A percentile compares a stretch with the other conserved stretches of the same genome.
Conservation (phyloP, 2,113 vertebrate species). For the Boulengeromyrus knoepffleri region DNA sequence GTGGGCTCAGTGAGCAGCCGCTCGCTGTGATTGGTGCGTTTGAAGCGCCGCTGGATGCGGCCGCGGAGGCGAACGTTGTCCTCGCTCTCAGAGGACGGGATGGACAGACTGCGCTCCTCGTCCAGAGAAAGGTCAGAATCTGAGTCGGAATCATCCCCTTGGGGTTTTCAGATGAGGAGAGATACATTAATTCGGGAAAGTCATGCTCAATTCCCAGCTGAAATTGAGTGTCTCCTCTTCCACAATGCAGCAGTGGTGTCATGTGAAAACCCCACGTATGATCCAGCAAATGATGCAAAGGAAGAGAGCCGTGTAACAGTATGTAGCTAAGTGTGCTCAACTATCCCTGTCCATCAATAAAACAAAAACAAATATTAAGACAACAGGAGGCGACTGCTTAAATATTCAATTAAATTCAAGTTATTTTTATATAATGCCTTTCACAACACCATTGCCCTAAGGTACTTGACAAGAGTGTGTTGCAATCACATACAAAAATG, state of each 20-base stretch:
- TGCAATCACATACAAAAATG: background rate
- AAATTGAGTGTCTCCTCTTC: background rate
- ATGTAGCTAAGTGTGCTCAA: background rate
- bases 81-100: slow-evolving; percentile 91
- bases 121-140: slow-evolving; percentile 94
- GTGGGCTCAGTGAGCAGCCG: slow-evolving; percentile 81
- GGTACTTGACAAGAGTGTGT: background rate
- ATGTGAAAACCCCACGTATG: background rate
- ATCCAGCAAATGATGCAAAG: background rate
- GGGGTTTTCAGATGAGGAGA: background rate
- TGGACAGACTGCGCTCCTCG: slow-evolving; percentile 89
- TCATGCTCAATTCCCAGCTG: background rate
- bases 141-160: slow-evolving; percentile 88
- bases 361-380: background rate
- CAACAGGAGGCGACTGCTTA: background rate
- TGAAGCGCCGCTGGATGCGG: slow-evolving; percentile 84
- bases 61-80: slow-evolving; percentile 85
- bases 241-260: background rate
- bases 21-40: slow-evolving; percentile 81
- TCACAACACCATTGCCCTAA: background rate
- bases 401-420: background rate
- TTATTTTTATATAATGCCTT: background rate
- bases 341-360: background rate
- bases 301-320: background rate
- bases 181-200: background rate